Base-by-base conservation (phyloP, 2,113 vertebrate species). In the Lagenorhynchus albirostris region DNA sequence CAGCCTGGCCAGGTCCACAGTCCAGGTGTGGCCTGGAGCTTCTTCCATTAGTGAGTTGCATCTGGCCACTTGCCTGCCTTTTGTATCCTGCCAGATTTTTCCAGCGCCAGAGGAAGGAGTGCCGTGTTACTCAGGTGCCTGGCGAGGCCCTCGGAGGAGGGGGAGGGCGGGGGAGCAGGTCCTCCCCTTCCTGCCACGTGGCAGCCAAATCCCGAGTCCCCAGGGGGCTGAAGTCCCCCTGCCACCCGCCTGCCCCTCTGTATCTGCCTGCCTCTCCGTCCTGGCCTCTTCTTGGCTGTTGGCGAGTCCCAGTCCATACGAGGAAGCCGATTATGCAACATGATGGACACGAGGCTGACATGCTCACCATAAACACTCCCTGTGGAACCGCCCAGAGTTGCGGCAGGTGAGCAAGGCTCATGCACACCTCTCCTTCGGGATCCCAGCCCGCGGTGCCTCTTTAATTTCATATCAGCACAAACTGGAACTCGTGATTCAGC, bases 101-200 rank as follows among this genome's bases (percentile, higher is more conserved):
- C 29, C 53, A 47, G 47, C 3, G 12, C 31, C 68, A 21, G 7
- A 15, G 20, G 44, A 25, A 29, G 47, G 50, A 6, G 33, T 14
- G 20, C 11, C 44, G 1, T 21, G 18, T 23, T n/a, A 62, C n/a
- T 36, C 14, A 14, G n/a, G 58, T 38, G 76, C 41, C 25, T 2
- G 58, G 26, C 5, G 21, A 85, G 77, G 18, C 58, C 47, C 84
- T 14, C 0, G 0, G 63, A n/a, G 9, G 20, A 36, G 4, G 70
- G 0, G 38, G 3, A 33, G 20, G 5, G 15, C 8, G 6, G 36
- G 76, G 15, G 11, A 41, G 33, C 18, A 71, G 88, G 25, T 10
- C 55, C 15, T 2, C 38, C 36, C 0, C 2, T 17, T 47, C n/a
- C 4, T 6, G 67, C 55, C 11, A 23, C 0, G 4, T 20, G 82